A percentile compares a stretch with the other conserved stretches of the same genome.
These are phyloP conservation scores for Eulimnadia texana DNA, from an alignment of 1,140 invertebrate species.

Conservation along the genomic window DNA sequence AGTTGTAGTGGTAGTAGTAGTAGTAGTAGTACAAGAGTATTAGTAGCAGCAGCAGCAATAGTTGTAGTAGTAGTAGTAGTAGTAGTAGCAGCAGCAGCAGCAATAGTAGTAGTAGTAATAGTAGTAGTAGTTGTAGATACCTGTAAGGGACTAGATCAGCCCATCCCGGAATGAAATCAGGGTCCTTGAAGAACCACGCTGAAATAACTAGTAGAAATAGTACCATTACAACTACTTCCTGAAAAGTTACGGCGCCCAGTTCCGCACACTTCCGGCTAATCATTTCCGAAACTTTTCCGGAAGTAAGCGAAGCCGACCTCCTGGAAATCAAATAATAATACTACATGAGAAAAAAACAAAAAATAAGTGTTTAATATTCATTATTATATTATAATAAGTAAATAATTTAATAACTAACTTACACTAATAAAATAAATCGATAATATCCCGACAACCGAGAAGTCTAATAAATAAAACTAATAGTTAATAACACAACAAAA, in stretches of 20 bases:
- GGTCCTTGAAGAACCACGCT: slow-evolving; percentile 77
- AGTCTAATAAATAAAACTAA: too few relatives aligned
- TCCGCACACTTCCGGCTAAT: slow-evolving; percentile 53
- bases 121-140: background rate
- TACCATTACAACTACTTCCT: slow-evolving; percentile 56
- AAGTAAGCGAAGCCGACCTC: background rate
- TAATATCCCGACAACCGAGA: too few relatives aligned
- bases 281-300: slow-evolving; percentile 29
- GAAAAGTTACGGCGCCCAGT: slow-evolving; percentile 62
- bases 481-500: too few relatives aligned
- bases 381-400: background rate
- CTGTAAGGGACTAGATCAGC: slow-evolving; percentile 31
- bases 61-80: too few relatives aligned
- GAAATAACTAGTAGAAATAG: slow-evolving; percentile 63
- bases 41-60: too few relatives aligned
- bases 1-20: too few relatives aligned
- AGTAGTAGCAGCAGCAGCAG: too few relatives aligned
- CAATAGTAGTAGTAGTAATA: background rate
- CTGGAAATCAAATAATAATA: background rate
- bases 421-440: too few relatives aligned
- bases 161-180: slow-evolving; percentile 72
- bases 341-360: background rate
- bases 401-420: too few relatives aligned
- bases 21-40: too few relatives aligned
- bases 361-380: background rate